Conservation (phyloP, 2,888 invertebrate species). For the Pegoplata infirma region DNA sequence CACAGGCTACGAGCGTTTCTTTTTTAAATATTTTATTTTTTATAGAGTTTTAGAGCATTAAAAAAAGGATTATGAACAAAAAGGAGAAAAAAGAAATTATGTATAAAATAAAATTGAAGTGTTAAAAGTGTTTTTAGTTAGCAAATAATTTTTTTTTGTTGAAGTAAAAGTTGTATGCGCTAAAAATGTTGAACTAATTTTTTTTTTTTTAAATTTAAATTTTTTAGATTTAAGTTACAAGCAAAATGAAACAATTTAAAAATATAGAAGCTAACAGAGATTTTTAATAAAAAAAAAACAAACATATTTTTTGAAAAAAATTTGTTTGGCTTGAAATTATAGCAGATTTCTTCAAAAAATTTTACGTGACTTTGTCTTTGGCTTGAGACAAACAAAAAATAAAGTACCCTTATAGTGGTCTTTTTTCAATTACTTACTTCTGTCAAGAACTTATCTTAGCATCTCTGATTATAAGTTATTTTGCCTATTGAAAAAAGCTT, state of each 20-base stretch:
- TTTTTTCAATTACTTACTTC: no score
- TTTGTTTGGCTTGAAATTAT: no score
- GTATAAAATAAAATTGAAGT: not conserved
- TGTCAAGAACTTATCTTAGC: no score
- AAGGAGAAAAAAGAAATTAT: not conserved
- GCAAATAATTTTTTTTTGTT: constrained; percentile 38
- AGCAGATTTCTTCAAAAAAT: no score
- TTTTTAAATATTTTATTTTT: constrained; percentile 13
- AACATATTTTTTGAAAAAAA: no score
- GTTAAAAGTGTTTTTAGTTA: constrained; percentile 21
- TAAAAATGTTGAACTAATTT: not conserved
- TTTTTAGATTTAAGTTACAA: not conserved
- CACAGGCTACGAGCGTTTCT: constrained; percentile 48
- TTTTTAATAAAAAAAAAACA: no score
- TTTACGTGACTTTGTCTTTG: no score
- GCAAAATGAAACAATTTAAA: not conserved
- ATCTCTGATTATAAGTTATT: no score
- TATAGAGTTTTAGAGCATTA: not conserved
- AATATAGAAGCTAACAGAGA: no score
- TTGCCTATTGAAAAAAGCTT: no score
- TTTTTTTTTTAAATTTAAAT: not conserved
- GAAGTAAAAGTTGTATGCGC: not conserved
- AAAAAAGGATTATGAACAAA: constrained; percentile 11
- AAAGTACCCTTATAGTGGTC: no score
- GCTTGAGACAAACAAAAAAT: no score